Base-by-base conservation (phyloP, 2,888 invertebrate species). In the Ormyrus pomaceus region DNA sequence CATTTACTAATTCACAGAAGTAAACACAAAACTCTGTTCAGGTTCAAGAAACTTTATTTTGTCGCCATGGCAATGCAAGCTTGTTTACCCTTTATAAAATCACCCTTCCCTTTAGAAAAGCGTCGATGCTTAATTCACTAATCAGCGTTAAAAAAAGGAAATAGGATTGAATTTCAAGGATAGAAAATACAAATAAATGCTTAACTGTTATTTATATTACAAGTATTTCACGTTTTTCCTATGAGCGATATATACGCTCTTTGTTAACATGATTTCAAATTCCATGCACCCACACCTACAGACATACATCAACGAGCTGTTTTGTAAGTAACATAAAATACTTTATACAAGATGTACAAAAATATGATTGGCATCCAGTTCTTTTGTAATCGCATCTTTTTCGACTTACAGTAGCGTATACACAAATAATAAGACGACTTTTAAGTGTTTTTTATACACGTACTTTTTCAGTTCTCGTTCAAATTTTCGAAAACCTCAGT, bases 291-390 rank as follows among this genome's bases (percentile, higher is more conserved):
- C 82, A 79, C 77, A 77, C 79, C 79, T 75, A 74, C 77, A 71
- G 61, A 59, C 75, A 56, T 48, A 66, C 61, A 55, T 78, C 9
- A 71, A 80, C 75, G 55, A 80, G 62, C 53, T 79, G 77, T 82
- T 84, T 75, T 76, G 81, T 82, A 77, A 77, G 68, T 76, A 82
- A 82, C 81, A 66, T 81, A 84, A 84, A 82, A 85, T 84, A 85
- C 83, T 85, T 84, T 85, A 82, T 86, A 86, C 84, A 85, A 83
- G 83, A 81, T 85, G 83, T 86, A 86, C 83, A 86, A 86, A 86
- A 86, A 86, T 86, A 86, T 84, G 71, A 77, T 82, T 80, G 80
- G 78, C 79, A 82, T 83, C 82, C 80, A 82, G 82, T 81, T 68
- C 53, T 78, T 81, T 75, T 70, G 48, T 45, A 69, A 79, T 78